Evolutionary conservation across 1,140 invertebrate genomes (phyloP).

Genomic region (Drosophila albomicans): DNA sequence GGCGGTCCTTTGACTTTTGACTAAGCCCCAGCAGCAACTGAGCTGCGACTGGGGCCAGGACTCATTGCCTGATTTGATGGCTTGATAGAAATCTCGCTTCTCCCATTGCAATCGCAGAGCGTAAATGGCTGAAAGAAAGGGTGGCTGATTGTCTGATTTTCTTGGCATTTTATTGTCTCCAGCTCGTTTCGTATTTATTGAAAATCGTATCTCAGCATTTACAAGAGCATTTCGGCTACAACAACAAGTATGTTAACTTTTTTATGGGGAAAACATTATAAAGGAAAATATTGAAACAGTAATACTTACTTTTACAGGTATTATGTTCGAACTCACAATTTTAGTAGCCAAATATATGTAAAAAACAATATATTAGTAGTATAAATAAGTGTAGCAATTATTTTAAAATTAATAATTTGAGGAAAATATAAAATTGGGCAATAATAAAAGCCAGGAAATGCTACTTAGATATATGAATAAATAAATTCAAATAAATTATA

Average conservation of each 20-base stretch:
- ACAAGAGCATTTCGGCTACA: slow-evolving; percentile 20
- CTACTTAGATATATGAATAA: no score
- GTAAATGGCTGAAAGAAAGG: neutral
- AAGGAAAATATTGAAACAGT: no score
- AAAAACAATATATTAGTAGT: no score
- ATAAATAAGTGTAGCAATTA: no score
- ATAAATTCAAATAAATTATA: no score
- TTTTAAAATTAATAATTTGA: no score
- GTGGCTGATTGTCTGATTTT: slow-evolving; percentile 60
- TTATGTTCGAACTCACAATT: no score
- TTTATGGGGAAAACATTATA: neutral
- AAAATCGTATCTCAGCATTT: slow-evolving; percentile 61
- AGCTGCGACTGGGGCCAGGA: slow-evolving; percentile 19
- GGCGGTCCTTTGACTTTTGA: slow-evolving; percentile 66
- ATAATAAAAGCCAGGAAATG: no score
- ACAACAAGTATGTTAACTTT: neutral
- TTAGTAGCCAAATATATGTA: no score
- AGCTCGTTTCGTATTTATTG: slow-evolving; percentile 77
- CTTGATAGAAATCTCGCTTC: slow-evolving; percentile 74
- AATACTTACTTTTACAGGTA: no score
- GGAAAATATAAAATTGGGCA: no score
- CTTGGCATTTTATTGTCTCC: slow-evolving; percentile 76
- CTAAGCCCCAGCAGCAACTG: slow-evolving; percentile 51
- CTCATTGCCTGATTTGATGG: slow-evolving; percentile 78
- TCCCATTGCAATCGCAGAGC: neutral